Evolutionary conservation across 2,113 vertebrate genomes (phyloP).

Genomic region (Rattus norvegicus): GRCr8 NC_086020.1:216578001-216578500

Average conservation of each 20-base stretch:
- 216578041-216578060: neutral
- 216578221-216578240: neutral
- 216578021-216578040: neutral
- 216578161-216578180: neutral
- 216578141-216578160: neutral
- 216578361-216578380: neutral
- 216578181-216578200: neutral
- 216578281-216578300: neutral
- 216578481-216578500: neutral
- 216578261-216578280: neutral
- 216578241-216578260: neutral
- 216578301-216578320: neutral
- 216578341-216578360: neutral
- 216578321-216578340: neutral
- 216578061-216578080: neutral
- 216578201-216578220: neutral
- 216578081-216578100: neutral
- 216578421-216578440: neutral
- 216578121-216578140: neutral
- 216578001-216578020: neutral
- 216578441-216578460: neutral
- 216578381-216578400: neutral
- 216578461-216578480: neutral
- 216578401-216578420: neutral
- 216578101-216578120: neutral